These are phyloP conservation scores for Hirudinaria manillensis DNA, from an alignment of 2,888 invertebrate genomes.

Conservation along the genomic window DNA sequence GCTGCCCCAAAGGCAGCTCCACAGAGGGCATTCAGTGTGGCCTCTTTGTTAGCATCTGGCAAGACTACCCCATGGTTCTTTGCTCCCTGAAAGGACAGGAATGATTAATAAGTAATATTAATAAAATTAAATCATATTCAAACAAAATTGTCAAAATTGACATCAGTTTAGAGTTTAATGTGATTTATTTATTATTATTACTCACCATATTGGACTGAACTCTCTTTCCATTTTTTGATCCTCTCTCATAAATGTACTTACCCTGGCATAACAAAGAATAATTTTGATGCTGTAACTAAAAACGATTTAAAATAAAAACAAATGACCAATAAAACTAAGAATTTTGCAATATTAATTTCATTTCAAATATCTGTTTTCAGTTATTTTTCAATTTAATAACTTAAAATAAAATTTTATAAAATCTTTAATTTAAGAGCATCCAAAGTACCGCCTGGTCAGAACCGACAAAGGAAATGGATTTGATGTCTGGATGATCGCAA, in stretches of 20 bases:
- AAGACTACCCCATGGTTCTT: conserved; percentile 96
- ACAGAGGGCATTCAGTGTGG: conserved; percentile 75
- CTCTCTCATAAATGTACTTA: conserved; percentile 86
- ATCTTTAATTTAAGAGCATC: background rate
- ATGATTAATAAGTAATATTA: background rate
- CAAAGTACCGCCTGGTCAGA: conserved; percentile 76
- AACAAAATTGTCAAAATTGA: background rate
- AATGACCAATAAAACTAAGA: no score
- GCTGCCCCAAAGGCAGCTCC: conserved; percentile 99
- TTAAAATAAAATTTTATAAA: background rate
- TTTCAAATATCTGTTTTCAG: no score
- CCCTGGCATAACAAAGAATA: conserved; percentile 59
- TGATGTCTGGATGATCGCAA: conserved; percentile 89
- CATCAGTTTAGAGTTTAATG: background rate
- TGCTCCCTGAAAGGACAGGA: conserved; percentile 64
- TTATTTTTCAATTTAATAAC: no score
- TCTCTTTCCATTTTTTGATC: conserved; percentile 82
- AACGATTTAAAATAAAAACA: no score
- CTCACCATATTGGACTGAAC: conserved; percentile 88
- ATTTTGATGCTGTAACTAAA: no score
- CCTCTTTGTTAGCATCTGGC: conserved; percentile 94
- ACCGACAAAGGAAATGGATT: conserved; percentile 95
- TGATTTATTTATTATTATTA: conserved; percentile 3
- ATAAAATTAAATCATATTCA: background rate
- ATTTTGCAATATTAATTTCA: background rate